These are phyloP conservation scores for Priocnemis perturbator DNA, from an alignment of 2,888 invertebrate species.

Conservation along the genomic window DNA sequence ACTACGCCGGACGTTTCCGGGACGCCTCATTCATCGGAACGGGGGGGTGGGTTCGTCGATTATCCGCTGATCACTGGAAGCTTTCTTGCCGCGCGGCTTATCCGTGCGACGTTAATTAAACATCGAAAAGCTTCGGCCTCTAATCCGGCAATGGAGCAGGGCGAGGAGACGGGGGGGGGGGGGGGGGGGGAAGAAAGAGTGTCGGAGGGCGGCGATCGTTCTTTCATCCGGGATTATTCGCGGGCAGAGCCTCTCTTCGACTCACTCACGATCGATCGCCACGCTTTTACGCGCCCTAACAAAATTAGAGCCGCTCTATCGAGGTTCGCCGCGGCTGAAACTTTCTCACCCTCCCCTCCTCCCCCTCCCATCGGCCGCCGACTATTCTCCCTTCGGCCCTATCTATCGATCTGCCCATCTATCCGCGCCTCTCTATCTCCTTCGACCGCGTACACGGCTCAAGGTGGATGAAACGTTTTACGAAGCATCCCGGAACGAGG, in stretches of 20 bases:
- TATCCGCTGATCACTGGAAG: conserved; percentile 44
- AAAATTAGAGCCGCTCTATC: conserved; percentile 18
- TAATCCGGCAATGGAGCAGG: conserved; percentile 36
- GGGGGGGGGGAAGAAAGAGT: background rate
- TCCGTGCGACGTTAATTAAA: conserved; percentile 54
- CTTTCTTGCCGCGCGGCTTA: conserved; percentile 48
- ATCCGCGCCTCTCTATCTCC: background rate
- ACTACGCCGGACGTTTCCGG: too few species aligned
- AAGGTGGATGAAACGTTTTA: conserved; percentile 33
- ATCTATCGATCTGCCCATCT: conserved; percentile 23
- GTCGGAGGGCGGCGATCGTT: too few species aligned
- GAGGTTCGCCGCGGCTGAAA: too few species aligned
- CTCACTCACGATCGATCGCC: conserved; percentile 26
- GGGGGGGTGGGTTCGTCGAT: conserved; percentile 39
- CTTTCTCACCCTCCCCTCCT: too few species aligned
- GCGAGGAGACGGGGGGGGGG: conserved; percentile 14
- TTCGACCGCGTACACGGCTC: conserved; percentile 11
- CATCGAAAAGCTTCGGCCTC: conserved; percentile 46
- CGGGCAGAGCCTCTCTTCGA: conserved; percentile 14
- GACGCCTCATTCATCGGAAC: conserved; percentile 19
- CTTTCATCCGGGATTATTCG: conserved; percentile 10
- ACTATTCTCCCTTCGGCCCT: conserved; percentile 18
- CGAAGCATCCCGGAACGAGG: conserved; percentile 27
- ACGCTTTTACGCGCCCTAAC: conserved; percentile 34
- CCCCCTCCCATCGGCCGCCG: too few species aligned